Evolutionary conservation across 2,113 vertebrate genomes (phyloP).

Genomic region (Cyrtonyx montezumae): DNA sequence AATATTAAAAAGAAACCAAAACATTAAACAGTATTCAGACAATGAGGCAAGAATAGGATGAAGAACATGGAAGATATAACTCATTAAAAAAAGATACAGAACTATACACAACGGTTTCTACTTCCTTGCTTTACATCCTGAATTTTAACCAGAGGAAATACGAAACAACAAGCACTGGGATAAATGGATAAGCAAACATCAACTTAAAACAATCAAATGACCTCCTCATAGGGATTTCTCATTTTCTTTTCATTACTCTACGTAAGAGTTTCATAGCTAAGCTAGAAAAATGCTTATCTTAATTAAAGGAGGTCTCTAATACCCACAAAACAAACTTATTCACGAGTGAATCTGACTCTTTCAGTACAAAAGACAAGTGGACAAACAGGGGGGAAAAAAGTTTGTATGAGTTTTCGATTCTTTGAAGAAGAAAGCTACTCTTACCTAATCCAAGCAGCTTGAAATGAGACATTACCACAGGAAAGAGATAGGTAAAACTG

Average conservation of each 20-base stretch:
- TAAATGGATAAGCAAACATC: not conserved
- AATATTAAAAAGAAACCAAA: not conserved
- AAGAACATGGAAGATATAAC: not conserved
- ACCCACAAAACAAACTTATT: not conserved
- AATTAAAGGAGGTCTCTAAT: not conserved
- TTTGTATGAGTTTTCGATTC: not conserved
- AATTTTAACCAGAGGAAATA: not conserved
- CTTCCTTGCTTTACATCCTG: not conserved
- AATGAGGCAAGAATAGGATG: not conserved
- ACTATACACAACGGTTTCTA: not conserved
- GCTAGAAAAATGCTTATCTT: not conserved
- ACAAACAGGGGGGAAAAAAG: not conserved
- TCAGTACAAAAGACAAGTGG: not conserved
- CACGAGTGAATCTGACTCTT: not conserved
- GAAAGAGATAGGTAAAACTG: not conserved
- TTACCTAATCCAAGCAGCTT: slow-evolving; percentile 27
- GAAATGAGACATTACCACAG: not conserved
- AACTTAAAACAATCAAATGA: not conserved
- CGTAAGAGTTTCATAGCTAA: not conserved
- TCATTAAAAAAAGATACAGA: no score
- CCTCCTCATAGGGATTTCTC: not conserved
- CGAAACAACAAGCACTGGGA: not conserved
- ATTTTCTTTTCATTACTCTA: not conserved
- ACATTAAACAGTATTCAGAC: not conserved
- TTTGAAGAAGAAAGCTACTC: not conserved